A percentile compares a stretch with the other conserved stretches of the same genome.
These are phyloP conservation scores for Emydocephalus ijimae DNA, from an alignment of 2,113 vertebrate genomes.

Conservation along the genomic window DNA sequence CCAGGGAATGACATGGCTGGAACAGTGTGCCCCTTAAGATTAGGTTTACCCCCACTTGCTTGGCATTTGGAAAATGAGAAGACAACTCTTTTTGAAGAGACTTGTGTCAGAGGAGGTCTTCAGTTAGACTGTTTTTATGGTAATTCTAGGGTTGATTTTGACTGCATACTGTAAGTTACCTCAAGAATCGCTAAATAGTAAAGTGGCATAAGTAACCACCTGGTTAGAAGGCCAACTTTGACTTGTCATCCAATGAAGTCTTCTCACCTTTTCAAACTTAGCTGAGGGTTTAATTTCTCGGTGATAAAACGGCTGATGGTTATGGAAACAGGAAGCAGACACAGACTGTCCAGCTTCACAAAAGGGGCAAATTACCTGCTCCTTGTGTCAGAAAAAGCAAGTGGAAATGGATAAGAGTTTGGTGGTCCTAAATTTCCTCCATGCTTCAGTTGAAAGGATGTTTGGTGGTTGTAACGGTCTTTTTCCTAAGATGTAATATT, in stretches of 20 bases:
- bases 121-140: background rate
- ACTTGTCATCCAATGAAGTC: background rate
- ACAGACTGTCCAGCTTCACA: background rate
- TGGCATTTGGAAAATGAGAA: background rate
- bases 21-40: background rate
- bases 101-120: background rate
- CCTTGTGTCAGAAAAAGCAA: background rate
- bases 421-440: background rate
- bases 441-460: background rate
- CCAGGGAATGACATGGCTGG: background rate
- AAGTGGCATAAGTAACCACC: background rate
- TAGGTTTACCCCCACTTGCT: background rate
- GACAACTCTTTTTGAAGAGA: background rate
- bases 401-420: background rate
- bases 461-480: background rate
- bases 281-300: background rate
- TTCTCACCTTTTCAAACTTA: background rate
- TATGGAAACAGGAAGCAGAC: background rate
- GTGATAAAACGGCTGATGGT: background rate
- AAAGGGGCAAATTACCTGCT: background rate
- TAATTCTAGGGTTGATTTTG: background rate
- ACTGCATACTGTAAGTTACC: background rate
- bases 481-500: background rate
- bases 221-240: background rate
- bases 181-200: background rate